phyloP scores from a whole-genome alignment of 2,888 invertebrate genomes.

The Maniola hyperantus region DNA sequence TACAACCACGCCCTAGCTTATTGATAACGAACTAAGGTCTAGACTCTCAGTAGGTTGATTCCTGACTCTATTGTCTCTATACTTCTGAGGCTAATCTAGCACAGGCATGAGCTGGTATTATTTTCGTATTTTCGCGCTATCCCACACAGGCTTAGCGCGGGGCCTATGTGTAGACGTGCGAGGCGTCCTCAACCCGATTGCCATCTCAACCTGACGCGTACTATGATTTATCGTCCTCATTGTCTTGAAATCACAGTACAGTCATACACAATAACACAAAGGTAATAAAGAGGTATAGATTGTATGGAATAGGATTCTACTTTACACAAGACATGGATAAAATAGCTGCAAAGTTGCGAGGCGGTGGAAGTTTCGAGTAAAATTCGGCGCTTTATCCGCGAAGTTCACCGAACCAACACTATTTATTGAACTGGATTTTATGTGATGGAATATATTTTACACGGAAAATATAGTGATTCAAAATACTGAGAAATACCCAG shows the following conservation, averaged over 20 bases:
- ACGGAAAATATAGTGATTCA: neutral
- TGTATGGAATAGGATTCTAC: slow-evolving; percentile 11
- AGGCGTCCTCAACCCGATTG: too few relatives aligned
- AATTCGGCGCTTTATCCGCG: slow-evolving; percentile 20
- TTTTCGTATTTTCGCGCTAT: too few relatives aligned
- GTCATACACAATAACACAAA: slow-evolving; percentile 4
- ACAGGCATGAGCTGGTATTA: too few relatives aligned
- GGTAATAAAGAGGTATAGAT: slow-evolving; percentile 17
- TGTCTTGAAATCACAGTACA: neutral
- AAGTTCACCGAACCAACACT: slow-evolving; percentile 17
- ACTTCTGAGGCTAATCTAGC: too few relatives aligned
- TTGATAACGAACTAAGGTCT: too few relatives aligned
- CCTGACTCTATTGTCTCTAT: too few relatives aligned
- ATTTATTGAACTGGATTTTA: slow-evolving; percentile 21
- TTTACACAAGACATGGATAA: slow-evolving; percentile 24
- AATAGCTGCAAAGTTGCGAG: slow-evolving; percentile 24
- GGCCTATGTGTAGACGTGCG: too few relatives aligned
- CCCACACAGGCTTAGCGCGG: too few relatives aligned
- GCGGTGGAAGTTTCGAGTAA: slow-evolving; percentile 21
- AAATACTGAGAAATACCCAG: neutral
- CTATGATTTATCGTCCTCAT: neutral
- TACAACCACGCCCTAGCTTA: too few relatives aligned
- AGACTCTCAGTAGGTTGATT: too few relatives aligned
- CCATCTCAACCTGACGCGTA: too few relatives aligned
- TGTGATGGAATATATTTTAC: slow-evolving; percentile 19